Base-by-base conservation (phyloP, 1,140 invertebrate genomes). In the Lysiphlebus fabarum region DNA sequence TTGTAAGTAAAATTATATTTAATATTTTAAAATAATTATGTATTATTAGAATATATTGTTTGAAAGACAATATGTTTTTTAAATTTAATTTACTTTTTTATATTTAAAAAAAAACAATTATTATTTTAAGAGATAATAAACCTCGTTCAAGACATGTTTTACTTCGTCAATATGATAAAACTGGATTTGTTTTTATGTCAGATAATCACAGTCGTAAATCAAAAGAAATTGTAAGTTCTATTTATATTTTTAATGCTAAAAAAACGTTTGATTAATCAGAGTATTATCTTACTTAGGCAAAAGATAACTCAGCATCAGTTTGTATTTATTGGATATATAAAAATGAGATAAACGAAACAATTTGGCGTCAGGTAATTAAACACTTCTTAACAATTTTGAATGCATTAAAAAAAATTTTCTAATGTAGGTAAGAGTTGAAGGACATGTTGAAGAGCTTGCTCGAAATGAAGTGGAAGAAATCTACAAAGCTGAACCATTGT, bases 141-240 rank as follows among this genome's bases (percentile, higher is more conserved):
- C 73, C 82, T 4, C 78, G 74, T 37, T 70, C 81, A 4, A 69
- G 83, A 53, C 76, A 73, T 43, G 54, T 83, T 0, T 61, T 82
- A 7, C 56, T 84, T 8, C 67, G 78, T 37, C 65, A 78, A 41
- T 69, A 81, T 9, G 78, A 82, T 40, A 63, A 79, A 38, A 74
- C 82, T 50, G 81, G 80, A 33, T 82, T 84, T 58, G 72, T 82
- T 26, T 75, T 84, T 56, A 76, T 78, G 41, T 82, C 82, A 0
- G 80, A 83, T 42, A 69, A 59, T 33, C 67, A 78, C 5, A 82
- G 82, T 49, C 72, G 65, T 56, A 84, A 84, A 70, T 58, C 70
- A 5, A 65, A 72, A 4, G 71, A 84, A 54, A 65, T 84, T 63
- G 83, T 83, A 78, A 40, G 17, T 33, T 17, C 34, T 10, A 49